These are phyloP conservation scores for Drosophila kikkawai DNA, from an alignment of 1,140 invertebrate species.

Conservation along the genomic window DNA sequence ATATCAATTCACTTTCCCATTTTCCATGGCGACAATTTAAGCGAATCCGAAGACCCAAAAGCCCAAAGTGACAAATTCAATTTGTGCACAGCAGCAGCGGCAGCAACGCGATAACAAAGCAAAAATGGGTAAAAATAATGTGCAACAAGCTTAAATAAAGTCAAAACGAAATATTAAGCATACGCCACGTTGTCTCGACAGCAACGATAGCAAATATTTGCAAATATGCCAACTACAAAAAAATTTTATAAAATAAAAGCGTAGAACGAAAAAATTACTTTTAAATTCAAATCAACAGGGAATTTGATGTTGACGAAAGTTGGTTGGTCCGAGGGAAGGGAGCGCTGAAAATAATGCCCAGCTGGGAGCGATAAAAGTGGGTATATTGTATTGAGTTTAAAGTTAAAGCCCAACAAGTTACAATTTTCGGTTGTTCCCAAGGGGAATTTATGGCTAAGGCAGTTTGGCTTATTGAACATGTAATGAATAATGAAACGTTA, in stretches of 20 bases:
- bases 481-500: neutral
- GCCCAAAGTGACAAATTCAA: constrained; percentile 56
- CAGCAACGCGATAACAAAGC: constrained; percentile 4
- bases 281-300: constrained; percentile 61
- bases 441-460: neutral
- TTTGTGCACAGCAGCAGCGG: constrained; percentile 21
- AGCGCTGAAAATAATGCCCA: constrained; percentile 21
- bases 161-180: constrained; percentile 51
- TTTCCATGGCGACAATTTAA: constrained; percentile 39
- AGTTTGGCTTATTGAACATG: neutral
- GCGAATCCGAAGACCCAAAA: constrained; percentile 22
- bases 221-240: constrained; percentile 48
- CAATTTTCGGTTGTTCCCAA: neutral
- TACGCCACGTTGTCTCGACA: constrained; percentile 49
- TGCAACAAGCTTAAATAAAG: constrained; percentile 52
- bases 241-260: neutral
- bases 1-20: constrained; percentile 39
- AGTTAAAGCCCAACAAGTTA: constrained; percentile 29
- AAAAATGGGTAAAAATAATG: constrained; percentile 25
- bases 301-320: constrained; percentile 47
- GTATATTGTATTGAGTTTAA: constrained; percentile 34
- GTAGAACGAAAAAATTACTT: constrained; percentile 39
- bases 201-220: constrained; percentile 48
- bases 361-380: constrained; percentile 25
- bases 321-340: neutral